phyloP scores from a whole-genome alignment of 2,113 vertebrate species.

The Melanocharis versteri region DNA sequence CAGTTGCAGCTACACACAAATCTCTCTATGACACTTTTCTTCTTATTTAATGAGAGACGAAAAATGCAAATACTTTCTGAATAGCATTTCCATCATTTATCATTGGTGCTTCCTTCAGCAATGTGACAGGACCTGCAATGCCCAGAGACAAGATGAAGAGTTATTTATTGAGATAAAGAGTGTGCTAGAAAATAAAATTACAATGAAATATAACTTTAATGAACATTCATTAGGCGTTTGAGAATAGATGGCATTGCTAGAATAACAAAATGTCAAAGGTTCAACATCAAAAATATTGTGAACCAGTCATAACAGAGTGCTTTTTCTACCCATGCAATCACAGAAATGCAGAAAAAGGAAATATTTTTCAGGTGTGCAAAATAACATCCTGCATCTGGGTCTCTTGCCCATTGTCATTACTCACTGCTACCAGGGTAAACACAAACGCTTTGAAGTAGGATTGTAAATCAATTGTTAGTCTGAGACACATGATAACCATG shows the following conservation, averaged over 20 bases:
- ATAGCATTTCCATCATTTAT: background rate
- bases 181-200: background rate
- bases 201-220: background rate
- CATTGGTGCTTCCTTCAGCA: background rate
- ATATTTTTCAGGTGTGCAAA: background rate
- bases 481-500: background rate
- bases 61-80: background rate
- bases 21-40: background rate
- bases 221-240: background rate
- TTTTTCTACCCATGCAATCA: background rate
- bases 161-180: background rate
- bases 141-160: background rate
- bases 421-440: background rate
- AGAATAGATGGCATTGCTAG: background rate
- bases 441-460: background rate
- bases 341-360: background rate
- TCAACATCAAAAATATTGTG: background rate
- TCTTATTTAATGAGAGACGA: conserved; percentile 11
- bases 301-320: background rate
- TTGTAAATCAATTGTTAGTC: background rate
- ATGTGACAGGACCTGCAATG: background rate
- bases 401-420: background rate
- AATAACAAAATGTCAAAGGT: background rate
- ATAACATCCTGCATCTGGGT: background rate
- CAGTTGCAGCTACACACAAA: background rate